Percentiles rank a stretch among this genome's conserved stretches.
Conservation (phyloP, 2,797 vertebrate species). For the Vultur gryphus region DNA sequence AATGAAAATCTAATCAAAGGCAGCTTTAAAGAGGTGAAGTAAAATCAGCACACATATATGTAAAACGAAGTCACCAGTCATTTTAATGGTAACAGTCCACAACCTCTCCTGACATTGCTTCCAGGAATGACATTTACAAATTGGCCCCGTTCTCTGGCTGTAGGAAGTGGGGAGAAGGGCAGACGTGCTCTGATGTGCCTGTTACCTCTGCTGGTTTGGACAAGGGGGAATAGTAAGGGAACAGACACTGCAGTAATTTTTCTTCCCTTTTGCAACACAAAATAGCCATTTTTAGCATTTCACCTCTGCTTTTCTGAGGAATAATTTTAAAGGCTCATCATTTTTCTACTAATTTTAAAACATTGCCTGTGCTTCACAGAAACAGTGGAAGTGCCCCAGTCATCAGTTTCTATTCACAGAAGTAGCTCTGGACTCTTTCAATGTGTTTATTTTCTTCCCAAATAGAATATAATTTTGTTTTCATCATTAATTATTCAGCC, state of each 20-base stretch:
- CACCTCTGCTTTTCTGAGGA: not conserved
- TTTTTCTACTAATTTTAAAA: not conserved
- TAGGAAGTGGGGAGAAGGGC: not conserved
- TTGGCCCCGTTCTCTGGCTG: not conserved
- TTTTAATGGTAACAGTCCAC: not conserved
- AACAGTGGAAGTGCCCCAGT: not conserved
- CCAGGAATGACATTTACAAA: not conserved
- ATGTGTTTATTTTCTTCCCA: not conserved
- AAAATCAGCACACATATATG: not conserved
- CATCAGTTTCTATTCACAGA: not conserved
- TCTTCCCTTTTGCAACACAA: not conserved
- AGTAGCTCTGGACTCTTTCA: not conserved
- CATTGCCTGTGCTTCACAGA: not conserved
- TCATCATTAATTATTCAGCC: constrained; percentile 1
- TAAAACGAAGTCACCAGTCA: not conserved
- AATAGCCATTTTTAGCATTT: not conserved
- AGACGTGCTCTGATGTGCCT: not conserved
- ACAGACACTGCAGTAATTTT: not conserved
- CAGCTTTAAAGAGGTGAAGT: not conserved
- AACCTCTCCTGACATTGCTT: not conserved
- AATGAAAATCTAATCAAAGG: not conserved
- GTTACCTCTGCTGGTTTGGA: not conserved
- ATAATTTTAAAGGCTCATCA: not conserved
- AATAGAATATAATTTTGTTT: not conserved
- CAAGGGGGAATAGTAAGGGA: not conserved